Evolutionary conservation across 2,113 vertebrate genomes (phyloP).

Genomic region (Cairina moschata): DNA sequence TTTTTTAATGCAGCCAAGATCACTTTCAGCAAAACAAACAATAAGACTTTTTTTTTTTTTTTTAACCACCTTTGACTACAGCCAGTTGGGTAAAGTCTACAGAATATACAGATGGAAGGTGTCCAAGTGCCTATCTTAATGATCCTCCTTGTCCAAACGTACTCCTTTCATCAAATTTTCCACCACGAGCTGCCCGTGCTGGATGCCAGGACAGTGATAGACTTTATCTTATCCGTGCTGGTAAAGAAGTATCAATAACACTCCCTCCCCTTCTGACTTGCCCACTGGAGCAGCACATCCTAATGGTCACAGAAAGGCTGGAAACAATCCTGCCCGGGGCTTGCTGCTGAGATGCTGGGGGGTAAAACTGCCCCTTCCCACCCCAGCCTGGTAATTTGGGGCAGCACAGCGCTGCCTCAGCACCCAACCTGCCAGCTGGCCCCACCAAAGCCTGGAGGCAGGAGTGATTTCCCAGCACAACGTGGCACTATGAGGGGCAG

Average conservation of each 20-base stretch:
- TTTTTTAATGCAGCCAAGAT: slow-evolving; percentile 13
- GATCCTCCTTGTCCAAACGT: slow-evolving; percentile 85
- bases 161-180: slow-evolving; percentile 88
- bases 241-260: slow-evolving; percentile 76
- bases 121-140: slow-evolving; percentile 83
- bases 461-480: slow-evolving; percentile 54
- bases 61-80: slow-evolving; percentile 13
- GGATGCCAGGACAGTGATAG: slow-evolving; percentile 78
- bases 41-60: background rate
- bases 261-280: slow-evolving; percentile 71
- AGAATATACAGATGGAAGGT: slow-evolving; percentile 81
- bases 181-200: slow-evolving; percentile 72
- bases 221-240: slow-evolving; percentile 76
- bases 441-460: slow-evolving; percentile 29
- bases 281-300: slow-evolving; percentile 64
- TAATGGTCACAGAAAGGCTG: slow-evolving; percentile 70
- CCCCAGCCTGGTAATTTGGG: slow-evolving; percentile 58
- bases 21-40: slow-evolving; percentile 63
- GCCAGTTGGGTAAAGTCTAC: slow-evolving; percentile 70
- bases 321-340: slow-evolving; percentile 75
- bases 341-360: slow-evolving; percentile 78
- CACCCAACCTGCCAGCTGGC: slow-evolving; percentile 33
- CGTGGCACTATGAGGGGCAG: slow-evolving; percentile 43
- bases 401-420: slow-evolving; percentile 32
- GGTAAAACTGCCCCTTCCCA: slow-evolving; percentile 61